These are phyloP conservation scores for Emydocephalus ijimae DNA, from an alignment of 2,113 vertebrate species.

Conservation along the genomic window DNA sequence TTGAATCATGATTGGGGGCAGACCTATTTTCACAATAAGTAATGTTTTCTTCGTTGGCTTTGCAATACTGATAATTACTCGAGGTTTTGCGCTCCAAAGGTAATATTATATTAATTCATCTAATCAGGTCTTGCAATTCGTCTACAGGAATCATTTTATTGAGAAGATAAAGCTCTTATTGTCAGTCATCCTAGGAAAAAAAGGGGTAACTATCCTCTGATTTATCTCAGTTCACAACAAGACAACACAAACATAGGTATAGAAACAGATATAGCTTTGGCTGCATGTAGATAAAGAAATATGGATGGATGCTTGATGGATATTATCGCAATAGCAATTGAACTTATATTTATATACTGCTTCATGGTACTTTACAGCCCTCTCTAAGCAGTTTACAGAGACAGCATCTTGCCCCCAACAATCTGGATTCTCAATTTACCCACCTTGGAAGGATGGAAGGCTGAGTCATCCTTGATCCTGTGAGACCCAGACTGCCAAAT, in stretches of 20 bases:
- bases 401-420: no score
- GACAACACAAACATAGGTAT: background rate
- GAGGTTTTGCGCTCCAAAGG: background rate
- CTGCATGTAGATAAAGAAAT: background rate
- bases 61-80: background rate
- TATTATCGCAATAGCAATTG: background rate
- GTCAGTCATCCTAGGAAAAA: background rate
- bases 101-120: background rate
- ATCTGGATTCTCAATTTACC: no score
- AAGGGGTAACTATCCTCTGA: background rate
- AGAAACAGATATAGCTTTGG: background rate
- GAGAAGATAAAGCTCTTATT: background rate
- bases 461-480: no score
- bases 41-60: background rate
- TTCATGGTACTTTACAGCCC: no score
- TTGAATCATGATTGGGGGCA: background rate
- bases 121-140: background rate
- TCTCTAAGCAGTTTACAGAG: no score
- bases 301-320: background rate
- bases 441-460: no score
- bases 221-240: background rate
- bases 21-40: background rate
- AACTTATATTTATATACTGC: no score
- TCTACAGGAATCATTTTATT: background rate
- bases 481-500: no score